Evolutionary conservation across 37 sponge, comb jelly and placozoan species (phyloP), one percentile per base, ranked within the genome.

Genomic region (Spongia lamella): DNA sequence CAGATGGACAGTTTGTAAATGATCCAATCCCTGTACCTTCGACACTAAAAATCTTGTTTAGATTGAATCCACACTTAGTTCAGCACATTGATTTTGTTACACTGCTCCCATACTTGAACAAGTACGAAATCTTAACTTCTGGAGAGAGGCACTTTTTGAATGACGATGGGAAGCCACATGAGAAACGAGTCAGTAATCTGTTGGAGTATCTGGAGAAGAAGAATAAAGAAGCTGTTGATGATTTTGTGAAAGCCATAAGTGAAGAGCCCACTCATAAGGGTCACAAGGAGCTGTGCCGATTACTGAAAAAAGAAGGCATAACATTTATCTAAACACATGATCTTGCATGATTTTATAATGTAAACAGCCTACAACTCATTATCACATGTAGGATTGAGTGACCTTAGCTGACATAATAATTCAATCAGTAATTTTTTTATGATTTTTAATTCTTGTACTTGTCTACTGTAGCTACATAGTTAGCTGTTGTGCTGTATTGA

Each of bases 51-150:
- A 2, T 52, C 1, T 25, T 70, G 3, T 25, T 2, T 33, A 32
- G 51, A 7, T 26, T 51, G 32, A 53, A 70, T 22, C 55, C 71
- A 22, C 30, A 53, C 1, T 21, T 70, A 22, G 30, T 61, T 2
- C 17, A 58, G 16, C 35, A 37, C 7, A 37, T 73, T 47, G 47
- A 73, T 39, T 58, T 73, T 7, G 24, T 25, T 1, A 19, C 61
- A 1, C 34, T 73, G 22, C 11, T 65, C 3, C 78, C 78, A 1
- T 34, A 66, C 13, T 55, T 77, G 29, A 35, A 66, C 52, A 30
- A 26, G 3, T 37, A 65, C 1, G 38, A 27, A 20, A 56, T 77
- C 1, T 54, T 77, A 37, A 77, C 67, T 7, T 21, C 2, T 6
- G 35, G 25, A 32, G 78, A 77, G 15, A 43, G 37, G 15, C 15